Evolutionary conservation across 2,113 vertebrate genomes (phyloP), one percentile per base, ranked within the genome.

Genomic region (Pelmatolapia mariae): DNA sequence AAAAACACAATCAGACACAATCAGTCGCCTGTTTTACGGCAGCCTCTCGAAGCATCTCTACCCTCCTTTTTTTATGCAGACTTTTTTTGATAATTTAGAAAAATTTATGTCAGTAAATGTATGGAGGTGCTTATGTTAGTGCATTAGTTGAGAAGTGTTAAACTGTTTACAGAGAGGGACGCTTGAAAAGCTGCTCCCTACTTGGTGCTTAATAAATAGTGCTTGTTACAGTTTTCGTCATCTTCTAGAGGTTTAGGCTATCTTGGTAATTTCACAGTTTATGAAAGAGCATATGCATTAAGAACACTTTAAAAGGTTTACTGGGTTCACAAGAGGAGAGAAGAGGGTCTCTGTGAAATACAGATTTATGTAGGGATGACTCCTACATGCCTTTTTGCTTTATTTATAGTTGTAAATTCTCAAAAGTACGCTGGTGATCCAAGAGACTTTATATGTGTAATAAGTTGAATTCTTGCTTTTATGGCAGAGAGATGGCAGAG

Each of bases 291-390:
- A 86, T 38, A 31, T 81, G 87, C 87, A 93, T 87, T 86, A 82
- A 82, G 85, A 91, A 40, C 87, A 92, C 85, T 92, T 91, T 89
- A 91, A 89, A 93, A 61, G 33, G 79, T 80, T 91, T 61, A 63
- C 52, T 56, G 80, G 83, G 86, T 80, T 83, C 40, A 33, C 52
- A 81, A 87, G 86, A 83, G 81, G 22, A 89, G 45, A 66, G 43
- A 29, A 40, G 84, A 82, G 4, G 36, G 9, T 2, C 79, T 80
- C 6, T 26, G 81, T 50, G 15, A 83, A 90, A 91, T 90, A 81
- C 87, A 86, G 18, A 92, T 76, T 81, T 26, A 66, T 53, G 71
- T 26, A 73, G 83, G 57, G 84, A n/a, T 47, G 45, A 61, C 57
- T 90, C 86, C 71, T 6, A 11, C 13, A 71, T 54, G 85, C 38